A percentile compares a stretch with the other conserved stretches of the same genome.
Conservation (phyloP, 2,113 vertebrate species). For the Cyphomyrus plagiostoma region DNA sequence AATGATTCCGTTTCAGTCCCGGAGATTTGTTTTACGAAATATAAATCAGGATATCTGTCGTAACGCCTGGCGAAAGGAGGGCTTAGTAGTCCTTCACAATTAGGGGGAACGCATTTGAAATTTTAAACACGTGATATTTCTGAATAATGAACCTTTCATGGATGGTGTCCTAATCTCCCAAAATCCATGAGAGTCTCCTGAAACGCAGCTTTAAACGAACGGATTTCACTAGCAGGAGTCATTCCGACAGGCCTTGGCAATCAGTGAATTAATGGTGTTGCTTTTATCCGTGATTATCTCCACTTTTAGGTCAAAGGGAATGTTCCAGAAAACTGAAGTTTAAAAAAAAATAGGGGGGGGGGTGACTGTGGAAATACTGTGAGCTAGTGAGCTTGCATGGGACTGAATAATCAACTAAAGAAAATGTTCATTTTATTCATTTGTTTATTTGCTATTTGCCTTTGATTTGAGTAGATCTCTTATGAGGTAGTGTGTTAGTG, state of each 20-base stretch:
- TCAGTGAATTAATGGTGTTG: conserved; percentile 20
- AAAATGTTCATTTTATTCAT: not conserved
- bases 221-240: conserved; percentile 17
- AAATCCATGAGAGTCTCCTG: conserved; percentile 13
- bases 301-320: conserved; percentile 13
- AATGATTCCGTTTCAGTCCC: not conserved
- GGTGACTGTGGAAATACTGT: not conserved
- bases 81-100: not conserved
- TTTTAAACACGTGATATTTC: not conserved
- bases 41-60: not conserved
- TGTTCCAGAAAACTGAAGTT: not conserved
- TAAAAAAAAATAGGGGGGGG: not conserved
- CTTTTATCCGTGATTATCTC: conserved; percentile 14
- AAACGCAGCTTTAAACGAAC: conserved; percentile 22
- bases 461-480: not conserved
- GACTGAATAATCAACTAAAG: not conserved
- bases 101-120: not conserved
- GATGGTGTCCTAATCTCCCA: conserved; percentile 20
- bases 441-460: not conserved
- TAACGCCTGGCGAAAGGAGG: not conserved
- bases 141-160: not conserved
- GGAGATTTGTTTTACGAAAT: not conserved
- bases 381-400: not conserved
- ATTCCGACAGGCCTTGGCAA: conserved; percentile 15
- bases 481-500: not conserved